Percentiles rank a stretch among this genome's conserved stretches.
These are phyloP conservation scores for Luscinia luscinia DNA, from an alignment of 2,797 vertebrate genomes.

Conservation along the genomic window DNA sequence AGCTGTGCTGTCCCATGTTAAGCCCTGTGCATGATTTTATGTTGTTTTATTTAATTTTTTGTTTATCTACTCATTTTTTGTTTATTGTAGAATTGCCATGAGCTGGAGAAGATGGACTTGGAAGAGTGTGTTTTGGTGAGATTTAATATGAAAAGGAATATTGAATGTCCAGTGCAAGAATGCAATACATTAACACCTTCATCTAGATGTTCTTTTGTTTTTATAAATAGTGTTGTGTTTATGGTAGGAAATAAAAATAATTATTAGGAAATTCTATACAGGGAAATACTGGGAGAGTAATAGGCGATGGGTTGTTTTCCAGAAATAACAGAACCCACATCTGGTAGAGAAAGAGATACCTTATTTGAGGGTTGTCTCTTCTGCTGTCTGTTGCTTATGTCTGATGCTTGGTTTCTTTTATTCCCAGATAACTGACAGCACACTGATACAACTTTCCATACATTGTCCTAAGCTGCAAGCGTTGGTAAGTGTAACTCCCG, in stretches of 20 bases:
- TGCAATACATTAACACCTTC: not conserved
- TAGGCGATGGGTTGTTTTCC: not conserved
- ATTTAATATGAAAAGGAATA: not conserved
- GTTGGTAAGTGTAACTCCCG: conserved; percentile 80
- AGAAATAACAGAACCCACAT: not conserved
- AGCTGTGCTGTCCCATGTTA: not conserved
- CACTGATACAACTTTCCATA: conserved; percentile 90
- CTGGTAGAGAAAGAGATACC: not conserved
- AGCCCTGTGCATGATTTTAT: not conserved
- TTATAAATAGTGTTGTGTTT: not conserved
- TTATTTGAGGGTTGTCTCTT: not conserved
- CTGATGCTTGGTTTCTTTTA: not conserved
- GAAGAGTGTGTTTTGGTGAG: conserved; percentile 95
- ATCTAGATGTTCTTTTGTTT: not conserved
- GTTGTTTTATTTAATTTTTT: not conserved
- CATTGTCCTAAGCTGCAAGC: conserved; percentile 91
- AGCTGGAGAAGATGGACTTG: conserved; percentile 95
- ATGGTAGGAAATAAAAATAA: not conserved
- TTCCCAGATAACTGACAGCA: conserved; percentile 90
- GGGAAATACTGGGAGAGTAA: not conserved
- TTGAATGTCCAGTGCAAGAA: not conserved
- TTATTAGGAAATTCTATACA: not conserved
- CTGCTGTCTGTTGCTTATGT: not conserved
- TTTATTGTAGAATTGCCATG: conserved; percentile 88
- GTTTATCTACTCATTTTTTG: not conserved